A percentile compares a stretch with the other conserved stretches of the same genome.
Evolutionary conservation across 2,797 vertebrate species (phyloP).

Genomic region (Neosalanx taihuensis): DNA sequence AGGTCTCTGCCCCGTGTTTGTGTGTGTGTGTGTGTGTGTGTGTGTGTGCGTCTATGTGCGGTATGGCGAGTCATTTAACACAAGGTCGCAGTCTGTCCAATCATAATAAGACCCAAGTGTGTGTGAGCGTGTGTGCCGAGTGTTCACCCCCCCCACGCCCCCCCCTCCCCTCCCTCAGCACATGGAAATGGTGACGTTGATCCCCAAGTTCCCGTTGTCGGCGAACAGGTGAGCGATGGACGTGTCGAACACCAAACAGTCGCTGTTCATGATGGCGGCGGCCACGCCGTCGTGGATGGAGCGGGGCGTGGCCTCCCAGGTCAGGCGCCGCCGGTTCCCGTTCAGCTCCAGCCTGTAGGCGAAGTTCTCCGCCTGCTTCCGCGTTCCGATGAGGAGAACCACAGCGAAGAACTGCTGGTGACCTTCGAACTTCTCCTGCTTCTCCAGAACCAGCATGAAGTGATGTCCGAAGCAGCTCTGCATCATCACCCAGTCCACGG

Average conservation of each 20-base stretch:
- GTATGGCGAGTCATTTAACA: too few relatives aligned
- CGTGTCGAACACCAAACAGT: constrained; percentile 80
- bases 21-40: neutral
- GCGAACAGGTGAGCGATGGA: constrained; percentile 78
- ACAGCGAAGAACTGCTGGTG: constrained; percentile 83
- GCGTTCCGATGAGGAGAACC: constrained; percentile 77
- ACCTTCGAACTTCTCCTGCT: constrained; percentile 77
- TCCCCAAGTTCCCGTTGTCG: constrained; percentile 79
- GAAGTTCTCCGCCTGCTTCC: constrained; percentile 78
- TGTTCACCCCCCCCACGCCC: neutral
- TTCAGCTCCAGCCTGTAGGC: constrained; percentile 80
- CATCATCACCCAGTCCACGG: constrained; percentile 78
- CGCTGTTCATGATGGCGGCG: constrained; percentile 79
- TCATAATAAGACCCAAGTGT: neutral
- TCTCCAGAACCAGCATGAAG: constrained; percentile 77
- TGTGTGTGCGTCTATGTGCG: neutral
- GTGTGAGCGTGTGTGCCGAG: neutral
- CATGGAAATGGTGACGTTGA: constrained; percentile 83
- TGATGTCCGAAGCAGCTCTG: constrained; percentile 75
- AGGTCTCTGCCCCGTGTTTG: neutral
- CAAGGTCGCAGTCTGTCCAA: too few relatives aligned
- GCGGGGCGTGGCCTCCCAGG: constrained; percentile 80
- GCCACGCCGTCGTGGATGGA: constrained; percentile 80
- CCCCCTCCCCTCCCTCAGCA: constrained; percentile 58
- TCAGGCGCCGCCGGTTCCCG: constrained; percentile 77